A percentile compares a stretch with the other conserved stretches of the same genome.
phyloP scores from a whole-genome alignment of 35 echinoderm and acorn worm species.

The Ptychodera flava region DNA sequence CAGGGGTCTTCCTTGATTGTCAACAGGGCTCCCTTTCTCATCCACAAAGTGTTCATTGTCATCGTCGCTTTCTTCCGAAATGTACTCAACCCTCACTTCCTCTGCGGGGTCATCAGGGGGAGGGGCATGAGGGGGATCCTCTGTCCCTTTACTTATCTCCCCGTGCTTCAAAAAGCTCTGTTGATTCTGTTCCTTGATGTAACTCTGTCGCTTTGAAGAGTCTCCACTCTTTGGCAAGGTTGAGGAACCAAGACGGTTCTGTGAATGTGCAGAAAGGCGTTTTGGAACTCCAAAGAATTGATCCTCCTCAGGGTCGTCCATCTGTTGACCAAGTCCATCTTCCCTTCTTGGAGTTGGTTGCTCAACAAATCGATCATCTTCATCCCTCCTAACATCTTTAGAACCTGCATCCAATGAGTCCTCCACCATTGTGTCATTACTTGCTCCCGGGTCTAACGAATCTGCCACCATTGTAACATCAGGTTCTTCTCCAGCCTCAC shows the following conservation, averaged over 20 bases:
- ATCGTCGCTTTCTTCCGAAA: slow-evolving; percentile 96
- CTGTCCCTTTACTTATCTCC: neutral
- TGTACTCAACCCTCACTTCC: slow-evolving; percentile 74
- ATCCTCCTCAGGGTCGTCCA: slow-evolving; percentile 14
- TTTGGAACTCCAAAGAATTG: neutral
- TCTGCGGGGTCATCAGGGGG: slow-evolving; percentile 1
- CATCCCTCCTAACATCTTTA: neutral
- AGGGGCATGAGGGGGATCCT: neutral
- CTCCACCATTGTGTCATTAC: neutral
- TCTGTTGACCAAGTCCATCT: neutral
- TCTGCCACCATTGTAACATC: neutral
- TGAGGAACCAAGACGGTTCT: neutral
- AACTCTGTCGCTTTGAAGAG: neutral
- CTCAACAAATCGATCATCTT: slow-evolving; percentile 21
- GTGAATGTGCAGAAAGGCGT: neutral
- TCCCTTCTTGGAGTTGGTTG: slow-evolving; percentile 5
- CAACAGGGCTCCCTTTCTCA: slow-evolving; percentile 92
- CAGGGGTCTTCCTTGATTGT: slow-evolving; percentile 50
- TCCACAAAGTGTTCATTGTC: slow-evolving; percentile 93
- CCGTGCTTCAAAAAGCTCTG: neutral
- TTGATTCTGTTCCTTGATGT: neutral
- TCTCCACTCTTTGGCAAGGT: neutral
- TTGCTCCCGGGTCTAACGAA: no score
- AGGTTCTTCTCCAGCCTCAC: no score
- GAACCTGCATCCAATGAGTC: neutral